Conservation (phyloP, 2,113 vertebrate genomes). For the Ondatra zibethicus region DNA sequence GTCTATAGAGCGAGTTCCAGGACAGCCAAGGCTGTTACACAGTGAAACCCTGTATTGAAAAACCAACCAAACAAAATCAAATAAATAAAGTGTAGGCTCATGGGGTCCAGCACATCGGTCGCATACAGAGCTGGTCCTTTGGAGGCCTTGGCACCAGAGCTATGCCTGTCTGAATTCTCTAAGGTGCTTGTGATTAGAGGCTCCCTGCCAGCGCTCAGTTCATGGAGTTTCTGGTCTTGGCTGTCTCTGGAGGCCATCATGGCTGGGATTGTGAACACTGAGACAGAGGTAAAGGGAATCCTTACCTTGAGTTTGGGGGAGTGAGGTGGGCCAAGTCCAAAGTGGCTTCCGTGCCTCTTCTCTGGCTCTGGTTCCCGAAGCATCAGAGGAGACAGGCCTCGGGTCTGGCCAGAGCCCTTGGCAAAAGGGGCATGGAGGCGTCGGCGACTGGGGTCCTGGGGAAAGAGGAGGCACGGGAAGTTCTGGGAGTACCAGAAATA, state of each 20-base stretch:
- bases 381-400: neutral
- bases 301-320: constrained; percentile 77
- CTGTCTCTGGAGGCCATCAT: neutral
- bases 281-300: neutral
- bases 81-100: neutral
- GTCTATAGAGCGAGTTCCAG: neutral
- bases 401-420: constrained; percentile 48
- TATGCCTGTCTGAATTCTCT: neutral
- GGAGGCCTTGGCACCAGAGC: neutral
- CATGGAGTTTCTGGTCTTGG: neutral
- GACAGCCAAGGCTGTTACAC: neutral
- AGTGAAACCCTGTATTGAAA: too few relatives aligned
- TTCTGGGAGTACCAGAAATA: neutral
- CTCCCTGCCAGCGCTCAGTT: neutral
- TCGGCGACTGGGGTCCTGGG: constrained; percentile 36
- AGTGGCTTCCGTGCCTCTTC: constrained; percentile 51
- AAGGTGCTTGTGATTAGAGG: neutral
- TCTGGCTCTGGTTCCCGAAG: constrained; percentile 29
- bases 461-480: neutral
- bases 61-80: neutral
- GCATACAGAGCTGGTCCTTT: neutral
- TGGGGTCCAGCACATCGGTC: too few relatives aligned
- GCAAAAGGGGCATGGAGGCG: constrained; percentile 20
- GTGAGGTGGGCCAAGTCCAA: constrained; percentile 4
- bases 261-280: neutral